Evolutionary conservation across 2,888 invertebrate genomes (phyloP), one percentile per base, ranked within the genome.

Genomic region (Erebia aethiops): DNA sequence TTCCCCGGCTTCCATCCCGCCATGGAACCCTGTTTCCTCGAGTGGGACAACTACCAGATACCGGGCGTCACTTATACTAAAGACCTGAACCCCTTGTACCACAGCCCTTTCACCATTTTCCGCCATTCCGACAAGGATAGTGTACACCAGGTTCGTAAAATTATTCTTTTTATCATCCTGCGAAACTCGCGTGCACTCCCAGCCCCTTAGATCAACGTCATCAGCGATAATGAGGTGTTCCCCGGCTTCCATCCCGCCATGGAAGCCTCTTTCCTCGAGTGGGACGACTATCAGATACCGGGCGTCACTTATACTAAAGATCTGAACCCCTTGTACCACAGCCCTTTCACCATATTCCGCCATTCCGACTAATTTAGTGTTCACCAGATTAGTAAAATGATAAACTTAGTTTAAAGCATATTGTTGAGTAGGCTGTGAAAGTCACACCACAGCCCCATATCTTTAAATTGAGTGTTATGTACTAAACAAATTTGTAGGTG

Each of bases 171-270:
- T 26, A 26, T 26, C 26, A 26, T 26, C 76, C 77, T 86, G 1
- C 86, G 91, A 0, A 79, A 79, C 64, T 73, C 88, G 90, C 1
- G 75, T 89, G 1, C 89, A 90, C 77, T 82, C 88, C 0, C 92
- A 92, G 73, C 85, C 90, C 91, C 89, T 0, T 92, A 91, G 80
- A 92, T 92, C 75, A 91, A 92, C 74, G 93, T 93, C 1, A 92
- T 93, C 77, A 92, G 91, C 74, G 98, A 99, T 84, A 95, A 97
- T 71, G 98, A 99, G 84, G 96, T 98, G 62, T 99, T 99, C 88
- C 97, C 98, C 26, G 99, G 99, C 0, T 99, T 99, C 90, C 98
- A 98, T 82, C 98, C 99, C 3, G 99, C 99, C 0, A 97, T 99
- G 84, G 99, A 99, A 88, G 99, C 99, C 0, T 99, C 99, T 87